Evolutionary conservation across 2,888 invertebrate genomes (phyloP).

Genomic region (Drosophila flavopinicola): DNA sequence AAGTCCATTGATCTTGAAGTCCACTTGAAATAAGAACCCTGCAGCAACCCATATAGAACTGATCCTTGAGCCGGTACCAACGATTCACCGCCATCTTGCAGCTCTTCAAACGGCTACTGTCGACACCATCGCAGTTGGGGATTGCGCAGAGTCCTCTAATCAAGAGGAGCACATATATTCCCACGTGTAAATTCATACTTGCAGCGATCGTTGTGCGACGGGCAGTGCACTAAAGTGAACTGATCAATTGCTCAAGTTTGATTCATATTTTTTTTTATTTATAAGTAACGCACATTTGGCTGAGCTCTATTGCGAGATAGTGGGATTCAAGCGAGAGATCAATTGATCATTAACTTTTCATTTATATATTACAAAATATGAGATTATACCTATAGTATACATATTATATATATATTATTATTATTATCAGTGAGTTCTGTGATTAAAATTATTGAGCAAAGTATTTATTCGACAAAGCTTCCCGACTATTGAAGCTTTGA

Average conservation of each 20-base stretch:
- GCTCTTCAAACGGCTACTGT: accelerated
- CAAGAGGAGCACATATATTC: not conserved
- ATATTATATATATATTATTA: no score
- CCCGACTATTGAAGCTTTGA: no score
- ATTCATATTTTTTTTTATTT: not conserved
- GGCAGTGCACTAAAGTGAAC: not conserved
- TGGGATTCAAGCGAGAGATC: no score
- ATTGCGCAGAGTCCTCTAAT: not conserved
- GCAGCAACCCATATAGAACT: not conserved
- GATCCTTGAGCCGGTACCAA: conserved; percentile 6
- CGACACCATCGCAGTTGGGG: not conserved
- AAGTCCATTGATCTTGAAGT: conserved; percentile 48
- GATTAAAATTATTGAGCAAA: no score
- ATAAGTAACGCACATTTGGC: not conserved
- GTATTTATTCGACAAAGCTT: no score
- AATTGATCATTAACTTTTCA: no score
- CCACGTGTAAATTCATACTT: not conserved
- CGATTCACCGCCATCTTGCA: not conserved
- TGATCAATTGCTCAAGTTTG: not conserved
- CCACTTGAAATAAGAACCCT: conserved; percentile 10
- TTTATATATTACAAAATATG: no score
- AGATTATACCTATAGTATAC: no score
- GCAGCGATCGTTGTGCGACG: not conserved
- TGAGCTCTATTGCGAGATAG: no score
- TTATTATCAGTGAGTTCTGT: no score